phyloP scores from a whole-genome alignment of 2,888 invertebrate species.

The Papilio gigon region DNA sequence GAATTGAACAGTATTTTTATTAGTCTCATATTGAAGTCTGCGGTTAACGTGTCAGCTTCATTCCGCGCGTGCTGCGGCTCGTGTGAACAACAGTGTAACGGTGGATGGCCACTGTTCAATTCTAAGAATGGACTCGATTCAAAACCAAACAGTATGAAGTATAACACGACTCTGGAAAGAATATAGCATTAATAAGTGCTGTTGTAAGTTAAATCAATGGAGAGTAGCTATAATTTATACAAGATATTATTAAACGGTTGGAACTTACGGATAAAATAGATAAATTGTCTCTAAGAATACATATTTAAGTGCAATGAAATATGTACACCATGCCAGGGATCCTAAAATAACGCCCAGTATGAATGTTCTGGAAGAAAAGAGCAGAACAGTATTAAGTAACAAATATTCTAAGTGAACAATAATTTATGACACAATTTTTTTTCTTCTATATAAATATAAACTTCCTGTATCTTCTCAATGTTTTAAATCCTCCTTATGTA shows the following conservation, averaged over 20 bases:
- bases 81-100: conserved; percentile 89
- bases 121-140: conserved; percentile 90
- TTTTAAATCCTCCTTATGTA: too few relatives aligned
- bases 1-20: conserved; percentile 94
- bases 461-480: too few relatives aligned
- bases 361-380: conserved; percentile 78
- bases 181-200: too few relatives aligned
- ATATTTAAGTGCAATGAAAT: conserved; percentile 88
- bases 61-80: conserved; percentile 87
- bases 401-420: too few relatives aligned
- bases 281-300: conserved; percentile 91
- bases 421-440: too few relatives aligned
- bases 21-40: conserved; percentile 94
- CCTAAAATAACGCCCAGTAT: conserved; percentile 84
- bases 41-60: conserved; percentile 92
- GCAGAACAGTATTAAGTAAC: too few relatives aligned
- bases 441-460: too few relatives aligned
- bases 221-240: too few relatives aligned
- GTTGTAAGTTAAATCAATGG: too few relatives aligned
- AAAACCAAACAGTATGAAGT: conserved; percentile 91
- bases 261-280: conserved; percentile 95
- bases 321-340: conserved; percentile 86
- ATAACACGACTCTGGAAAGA: conserved; percentile 86
- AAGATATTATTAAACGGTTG: too few relatives aligned
- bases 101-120: conserved; percentile 79